Evolutionary conservation across 2,888 invertebrate species (phyloP).

Genomic region (Agonum fuliginosum): DNA sequence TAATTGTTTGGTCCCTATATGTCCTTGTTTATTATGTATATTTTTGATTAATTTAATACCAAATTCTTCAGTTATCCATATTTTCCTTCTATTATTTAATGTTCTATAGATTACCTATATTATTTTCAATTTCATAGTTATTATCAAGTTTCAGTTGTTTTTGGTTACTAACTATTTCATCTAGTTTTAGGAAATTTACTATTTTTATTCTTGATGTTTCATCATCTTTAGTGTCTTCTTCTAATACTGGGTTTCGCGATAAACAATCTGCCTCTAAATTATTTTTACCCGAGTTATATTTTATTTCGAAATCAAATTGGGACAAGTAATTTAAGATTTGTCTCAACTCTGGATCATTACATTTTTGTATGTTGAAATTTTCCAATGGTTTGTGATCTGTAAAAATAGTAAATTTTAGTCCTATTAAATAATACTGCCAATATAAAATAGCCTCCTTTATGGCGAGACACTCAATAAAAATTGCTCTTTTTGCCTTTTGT

Average conservation of each 20-base stretch:
- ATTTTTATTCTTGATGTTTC: not conserved
- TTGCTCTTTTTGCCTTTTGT: too few relatives aligned
- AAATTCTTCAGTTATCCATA: slow-evolving; percentile 1
- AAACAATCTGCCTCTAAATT: not conserved
- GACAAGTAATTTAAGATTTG: not conserved
- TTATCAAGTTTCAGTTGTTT: not conserved
- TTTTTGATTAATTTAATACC: not conserved
- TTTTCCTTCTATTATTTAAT: not conserved
- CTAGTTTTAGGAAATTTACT: not conserved
- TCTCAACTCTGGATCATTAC: slow-evolving; percentile 21
- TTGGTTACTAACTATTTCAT: not conserved
- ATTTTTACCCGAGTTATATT: slow-evolving; percentile 27
- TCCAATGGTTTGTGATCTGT: too few relatives aligned
- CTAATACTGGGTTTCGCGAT: slow-evolving; percentile 15
- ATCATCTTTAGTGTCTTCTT: not conserved
- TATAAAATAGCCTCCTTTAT: too few relatives aligned
- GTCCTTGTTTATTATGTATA: not conserved
- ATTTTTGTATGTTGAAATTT: slow-evolving; percentile 4
- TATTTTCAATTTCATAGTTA: not conserved
- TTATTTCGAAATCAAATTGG: not conserved
- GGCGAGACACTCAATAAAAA: too few relatives aligned
- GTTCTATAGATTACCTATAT: not conserved
- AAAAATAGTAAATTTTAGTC: slow-evolving; percentile 58
- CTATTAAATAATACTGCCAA: slow-evolving; percentile 59
- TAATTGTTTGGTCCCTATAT: not conserved